Conservation (phyloP, 1,140 invertebrate genomes). For the Telenomus remus region DNA sequence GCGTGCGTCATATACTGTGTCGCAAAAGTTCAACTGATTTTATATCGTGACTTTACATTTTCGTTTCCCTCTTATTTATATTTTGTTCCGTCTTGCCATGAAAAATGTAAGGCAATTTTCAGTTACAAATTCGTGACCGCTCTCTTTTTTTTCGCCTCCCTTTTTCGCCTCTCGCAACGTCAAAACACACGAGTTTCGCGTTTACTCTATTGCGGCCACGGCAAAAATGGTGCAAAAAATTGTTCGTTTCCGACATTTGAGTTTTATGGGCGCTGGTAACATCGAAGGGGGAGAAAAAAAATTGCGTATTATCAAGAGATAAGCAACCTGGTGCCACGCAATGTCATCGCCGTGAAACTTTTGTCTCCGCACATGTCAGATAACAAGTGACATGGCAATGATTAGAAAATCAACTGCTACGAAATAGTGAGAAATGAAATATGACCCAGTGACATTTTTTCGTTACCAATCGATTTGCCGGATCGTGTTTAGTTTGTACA, state of each 20-base stretch:
- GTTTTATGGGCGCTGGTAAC: slow-evolving; percentile 51
- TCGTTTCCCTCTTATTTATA: not conserved
- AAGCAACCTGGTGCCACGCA: slow-evolving; percentile 38
- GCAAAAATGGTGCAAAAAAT: slow-evolving; percentile 58
- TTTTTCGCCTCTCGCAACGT: slow-evolving; percentile 15
- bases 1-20: slow-evolving; percentile 28
- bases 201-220: slow-evolving; percentile 45
- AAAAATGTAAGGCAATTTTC: slow-evolving; percentile 35
- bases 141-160: slow-evolving; percentile 29
- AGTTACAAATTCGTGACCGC: slow-evolving; percentile 40
- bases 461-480: no score
- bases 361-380: slow-evolving; percentile 29
- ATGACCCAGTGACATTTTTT: no score
- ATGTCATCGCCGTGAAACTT: slow-evolving; percentile 49
- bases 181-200: slow-evolving; percentile 42
- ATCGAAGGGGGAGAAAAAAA: slow-evolving; percentile 22
- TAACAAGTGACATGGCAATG: slow-evolving; percentile 37
- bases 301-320: slow-evolving; percentile 51
- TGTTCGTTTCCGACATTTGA: slow-evolving; percentile 56
- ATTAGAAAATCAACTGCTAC: no score
- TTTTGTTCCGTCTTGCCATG: slow-evolving; percentile 1
- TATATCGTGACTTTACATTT: slow-evolving; percentile 37
- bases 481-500: no score
- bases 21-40: slow-evolving; percentile 19
- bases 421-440: no score